phyloP scores from a whole-genome alignment of 2,888 invertebrate species.

The Hirudinaria manillensis region DNA sequence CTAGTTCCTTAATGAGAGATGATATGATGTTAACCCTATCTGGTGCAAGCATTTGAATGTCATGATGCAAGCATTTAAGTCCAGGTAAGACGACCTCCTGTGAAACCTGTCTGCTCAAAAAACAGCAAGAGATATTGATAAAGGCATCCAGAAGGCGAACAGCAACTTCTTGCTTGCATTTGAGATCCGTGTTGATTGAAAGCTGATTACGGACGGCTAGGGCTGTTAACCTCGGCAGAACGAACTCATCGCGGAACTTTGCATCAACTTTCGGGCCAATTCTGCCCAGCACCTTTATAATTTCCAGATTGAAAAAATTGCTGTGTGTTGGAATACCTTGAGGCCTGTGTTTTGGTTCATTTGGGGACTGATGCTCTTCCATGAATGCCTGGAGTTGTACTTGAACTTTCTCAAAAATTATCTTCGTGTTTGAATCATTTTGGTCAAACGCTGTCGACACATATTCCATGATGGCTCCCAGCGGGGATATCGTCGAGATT shows the following conservation, averaged over 20 bases:
- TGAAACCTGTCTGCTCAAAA: slow-evolving; percentile 53
- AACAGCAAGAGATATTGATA: slow-evolving; percentile 58
- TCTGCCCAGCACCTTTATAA: slow-evolving; percentile 62
- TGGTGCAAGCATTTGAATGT: slow-evolving; percentile 50
- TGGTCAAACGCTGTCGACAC: slow-evolving; percentile 48
- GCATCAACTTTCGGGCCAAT: slow-evolving; percentile 62
- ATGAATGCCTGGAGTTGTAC: slow-evolving; percentile 55
- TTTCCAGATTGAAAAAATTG: slow-evolving; percentile 58
- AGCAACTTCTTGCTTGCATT: slow-evolving; percentile 61
- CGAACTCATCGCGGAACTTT: slow-evolving; percentile 63
- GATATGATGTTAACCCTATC: slow-evolving; percentile 52
- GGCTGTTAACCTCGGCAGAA: slow-evolving; percentile 62
- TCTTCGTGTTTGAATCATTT: slow-evolving; percentile 36
- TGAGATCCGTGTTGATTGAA: slow-evolving; percentile 55
- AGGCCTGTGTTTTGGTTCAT: too few relatives aligned
- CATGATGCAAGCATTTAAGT: slow-evolving; percentile 50
- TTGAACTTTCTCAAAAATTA: slow-evolving; percentile 55
- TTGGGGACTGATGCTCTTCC: slow-evolving; percentile 51
- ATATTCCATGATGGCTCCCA: slow-evolving; percentile 61
- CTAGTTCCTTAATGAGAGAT: slow-evolving; percentile 52
- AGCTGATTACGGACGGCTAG: slow-evolving; percentile 61
- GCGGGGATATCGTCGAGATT: slow-evolving; percentile 62
- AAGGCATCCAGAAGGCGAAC: slow-evolving; percentile 64
- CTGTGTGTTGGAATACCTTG: slow-evolving; percentile 36
- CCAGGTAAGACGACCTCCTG: slow-evolving; percentile 54